Evolutionary conservation across 2,888 invertebrate species (phyloP).

Genomic region (Augiades crinisus): DNA sequence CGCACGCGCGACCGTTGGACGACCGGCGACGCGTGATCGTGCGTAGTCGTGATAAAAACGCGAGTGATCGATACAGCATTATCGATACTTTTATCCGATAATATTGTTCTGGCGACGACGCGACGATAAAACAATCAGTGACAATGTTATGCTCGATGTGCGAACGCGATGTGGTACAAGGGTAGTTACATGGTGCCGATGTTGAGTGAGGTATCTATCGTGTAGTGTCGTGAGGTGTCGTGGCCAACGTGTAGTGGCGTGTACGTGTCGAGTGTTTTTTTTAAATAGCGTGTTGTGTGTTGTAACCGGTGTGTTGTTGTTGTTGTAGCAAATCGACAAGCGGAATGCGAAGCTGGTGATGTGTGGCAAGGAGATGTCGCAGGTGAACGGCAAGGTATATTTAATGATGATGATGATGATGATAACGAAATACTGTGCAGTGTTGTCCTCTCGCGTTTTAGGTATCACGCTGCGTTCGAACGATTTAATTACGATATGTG

Average conservation of each 20-base stretch:
- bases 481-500: background rate
- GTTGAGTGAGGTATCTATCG: conserved; percentile 49
- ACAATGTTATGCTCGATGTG: background rate
- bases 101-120: background rate
- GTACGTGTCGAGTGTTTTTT: no score
- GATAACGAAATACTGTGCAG: no score
- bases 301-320: conserved; percentile 22
- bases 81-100: no score
- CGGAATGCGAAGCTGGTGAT: conserved; percentile 37
- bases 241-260: conserved; percentile 19
- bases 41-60: background rate
- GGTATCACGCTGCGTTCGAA: background rate
- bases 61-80: conserved; percentile 4
- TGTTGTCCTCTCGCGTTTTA: background rate
- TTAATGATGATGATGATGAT: background rate
- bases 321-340: conserved; percentile 32
- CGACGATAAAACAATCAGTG: background rate
- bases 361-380: conserved; percentile 56
- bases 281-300: conserved; percentile 8
- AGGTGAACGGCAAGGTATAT: conserved; percentile 53
- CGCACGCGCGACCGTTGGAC: background rate
- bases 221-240: conserved; percentile 24
- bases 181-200: conserved; percentile 47
- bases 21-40: background rate
- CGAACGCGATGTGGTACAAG: conserved; percentile 44